phyloP scores from a whole-genome alignment of 1,140 invertebrate species.

The Drosophila eugracilis region DNA sequence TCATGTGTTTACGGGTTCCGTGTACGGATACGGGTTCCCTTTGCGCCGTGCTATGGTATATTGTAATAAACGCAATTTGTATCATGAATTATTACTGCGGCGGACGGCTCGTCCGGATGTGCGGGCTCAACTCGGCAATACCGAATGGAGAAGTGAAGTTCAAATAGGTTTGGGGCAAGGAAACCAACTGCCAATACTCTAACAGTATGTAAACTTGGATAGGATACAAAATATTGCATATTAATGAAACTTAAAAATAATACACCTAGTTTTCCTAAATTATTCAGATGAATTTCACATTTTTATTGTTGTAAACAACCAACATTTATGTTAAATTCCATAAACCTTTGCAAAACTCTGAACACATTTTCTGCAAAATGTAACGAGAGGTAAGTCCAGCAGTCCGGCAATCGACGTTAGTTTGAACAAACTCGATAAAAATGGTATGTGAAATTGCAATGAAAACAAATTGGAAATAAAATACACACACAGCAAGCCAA shows the following conservation, averaged over 20 bases:
- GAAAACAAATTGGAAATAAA: constrained; percentile 54
- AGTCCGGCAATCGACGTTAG: constrained; percentile 32
- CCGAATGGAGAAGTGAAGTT: constrained; percentile 24
- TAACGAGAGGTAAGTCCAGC: constrained; percentile 13
- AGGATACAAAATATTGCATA: no score
- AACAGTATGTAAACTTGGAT: neutral
- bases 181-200: neutral
- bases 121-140: constrained; percentile 44
- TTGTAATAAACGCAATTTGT: constrained; percentile 83
- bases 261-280: no score
- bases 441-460: constrained; percentile 33
- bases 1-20: constrained; percentile 24
- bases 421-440: constrained; percentile 34
- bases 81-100: constrained; percentile 81
- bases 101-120: constrained; percentile 59
- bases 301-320: no score
- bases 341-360: constrained; percentile 9
- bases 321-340: no score
- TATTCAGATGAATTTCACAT: no score
- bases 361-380: neutral
- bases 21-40: constrained; percentile 12
- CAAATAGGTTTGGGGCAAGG: neutral
- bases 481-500: constrained; percentile 7
- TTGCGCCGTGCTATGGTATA: constrained; percentile 37
- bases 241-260: no score